These are phyloP conservation scores for Hyposoter dolosus DNA, from an alignment of 2,888 invertebrate species.

Conservation along the genomic window DNA sequence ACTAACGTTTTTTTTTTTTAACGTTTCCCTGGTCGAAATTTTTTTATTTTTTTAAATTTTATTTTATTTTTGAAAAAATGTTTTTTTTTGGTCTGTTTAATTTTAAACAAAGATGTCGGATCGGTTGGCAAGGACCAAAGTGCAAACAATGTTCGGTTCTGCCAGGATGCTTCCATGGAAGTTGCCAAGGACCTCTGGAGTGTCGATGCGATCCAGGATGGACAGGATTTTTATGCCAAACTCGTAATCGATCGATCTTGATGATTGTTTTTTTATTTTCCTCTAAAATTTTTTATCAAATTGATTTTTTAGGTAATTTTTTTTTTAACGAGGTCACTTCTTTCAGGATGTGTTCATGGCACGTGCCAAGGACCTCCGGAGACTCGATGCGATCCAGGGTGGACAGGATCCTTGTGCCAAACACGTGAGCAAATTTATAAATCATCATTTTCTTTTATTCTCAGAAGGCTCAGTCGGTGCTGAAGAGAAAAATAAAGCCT, in stretches of 20 bases:
- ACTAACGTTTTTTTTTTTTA: background rate
- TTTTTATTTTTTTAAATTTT: background rate
- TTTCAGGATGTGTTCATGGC: background rate
- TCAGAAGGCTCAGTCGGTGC: background rate
- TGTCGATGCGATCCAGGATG: slow-evolving; percentile 97
- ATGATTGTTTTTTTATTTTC: background rate
- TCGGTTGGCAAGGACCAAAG: slow-evolving; percentile 95
- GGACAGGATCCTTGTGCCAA: slow-evolving; percentile 9
- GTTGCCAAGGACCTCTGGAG: slow-evolving; percentile 95
- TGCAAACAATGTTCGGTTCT: slow-evolving; percentile 95
- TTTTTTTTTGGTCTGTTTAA: slow-evolving; percentile 7
- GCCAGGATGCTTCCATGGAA: slow-evolving; percentile 96
- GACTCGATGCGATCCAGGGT: slow-evolving; percentile 3
- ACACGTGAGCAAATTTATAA: background rate
- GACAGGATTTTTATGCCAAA: slow-evolving; percentile 95
- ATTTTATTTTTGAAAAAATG: background rate
- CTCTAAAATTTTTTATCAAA: background rate
- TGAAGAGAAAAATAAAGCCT: no score
- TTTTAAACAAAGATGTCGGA: slow-evolving; percentile 88
- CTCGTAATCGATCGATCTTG: slow-evolving; percentile 86
- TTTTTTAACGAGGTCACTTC: background rate
- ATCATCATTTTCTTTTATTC: background rate
- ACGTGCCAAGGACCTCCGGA: slow-evolving; percentile 8
- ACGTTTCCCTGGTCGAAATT: no score
- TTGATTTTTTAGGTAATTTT: background rate